A percentile compares a stretch with the other conserved stretches of the same genome.
Evolutionary conservation across 1,140 invertebrate genomes (phyloP).

Genomic region (Acromyrmex heyeri): DNA sequence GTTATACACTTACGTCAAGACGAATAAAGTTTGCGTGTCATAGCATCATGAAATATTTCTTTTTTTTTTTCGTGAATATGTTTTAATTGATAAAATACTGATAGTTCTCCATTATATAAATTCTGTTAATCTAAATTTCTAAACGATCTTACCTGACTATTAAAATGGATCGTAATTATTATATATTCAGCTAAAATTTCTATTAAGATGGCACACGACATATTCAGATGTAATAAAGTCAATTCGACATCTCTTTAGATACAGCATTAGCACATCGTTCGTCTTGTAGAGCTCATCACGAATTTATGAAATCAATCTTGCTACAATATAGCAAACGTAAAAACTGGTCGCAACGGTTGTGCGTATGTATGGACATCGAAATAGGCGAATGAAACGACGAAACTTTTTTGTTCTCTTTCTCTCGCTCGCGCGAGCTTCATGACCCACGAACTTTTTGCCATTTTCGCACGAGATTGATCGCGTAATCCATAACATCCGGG

Average conservation of each 20-base stretch:
- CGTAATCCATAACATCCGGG: constrained; percentile 70
- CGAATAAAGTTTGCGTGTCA: constrained; percentile 15
- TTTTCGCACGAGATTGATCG: constrained; percentile 68
- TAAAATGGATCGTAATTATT: background rate
- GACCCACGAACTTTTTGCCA: constrained; percentile 48
- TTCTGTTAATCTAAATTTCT: background rate
- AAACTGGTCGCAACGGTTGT: constrained; percentile 9
- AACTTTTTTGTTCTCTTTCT: constrained; percentile 46
- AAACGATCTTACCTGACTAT: background rate
- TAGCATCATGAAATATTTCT: background rate
- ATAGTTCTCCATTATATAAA: background rate
- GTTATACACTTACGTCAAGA: background rate
- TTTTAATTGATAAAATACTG: background rate
- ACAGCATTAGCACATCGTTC: constrained; percentile 1
- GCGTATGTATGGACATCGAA: constrained; percentile 17
- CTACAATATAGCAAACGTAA: constrained; percentile 19
- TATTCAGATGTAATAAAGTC: background rate
- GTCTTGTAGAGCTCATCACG: constrained; percentile 19
- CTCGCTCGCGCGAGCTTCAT: background rate
- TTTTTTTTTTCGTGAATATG: background rate
- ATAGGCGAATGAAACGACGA: constrained; percentile 39
- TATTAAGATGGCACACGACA: background rate
- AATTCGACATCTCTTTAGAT: constrained; percentile 3
- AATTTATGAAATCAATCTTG: constrained; percentile 58
- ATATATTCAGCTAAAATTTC: background rate